Percentiles rank a stretch among this genome's conserved stretches.
These are phyloP conservation scores for Platalea minor DNA, from an alignment of 2,797 vertebrate species.

Conservation along the genomic window DNA sequence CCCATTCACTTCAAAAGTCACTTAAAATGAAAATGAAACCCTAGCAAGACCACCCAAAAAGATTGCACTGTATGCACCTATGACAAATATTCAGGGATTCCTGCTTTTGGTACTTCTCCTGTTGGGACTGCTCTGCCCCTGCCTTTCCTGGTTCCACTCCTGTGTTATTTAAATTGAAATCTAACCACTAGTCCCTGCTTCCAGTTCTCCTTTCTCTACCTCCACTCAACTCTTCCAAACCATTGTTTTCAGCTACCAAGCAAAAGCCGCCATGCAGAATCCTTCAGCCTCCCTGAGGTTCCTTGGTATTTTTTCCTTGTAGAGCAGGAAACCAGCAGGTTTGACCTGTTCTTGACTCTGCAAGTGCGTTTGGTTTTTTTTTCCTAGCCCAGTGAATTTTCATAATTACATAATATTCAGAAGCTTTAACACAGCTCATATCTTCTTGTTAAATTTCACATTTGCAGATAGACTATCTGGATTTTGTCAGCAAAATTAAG, in stretches of 20 bases:
- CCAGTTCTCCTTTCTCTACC: not conserved
- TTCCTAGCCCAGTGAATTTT: not conserved
- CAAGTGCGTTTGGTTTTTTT: not conserved
- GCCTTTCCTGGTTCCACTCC: not conserved
- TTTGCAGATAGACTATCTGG: not conserved
- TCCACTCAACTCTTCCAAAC: not conserved
- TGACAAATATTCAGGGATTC: not conserved
- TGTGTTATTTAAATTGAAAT: not conserved
- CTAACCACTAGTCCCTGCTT: not conserved
- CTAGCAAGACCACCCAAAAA: not conserved
- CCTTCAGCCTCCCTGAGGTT: not conserved
- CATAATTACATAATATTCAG: not conserved
- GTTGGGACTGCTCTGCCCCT: not conserved
- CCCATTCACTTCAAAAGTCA: not conserved
- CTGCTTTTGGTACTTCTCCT: not conserved
- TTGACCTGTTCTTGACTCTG: not conserved
- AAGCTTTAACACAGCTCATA: not conserved
- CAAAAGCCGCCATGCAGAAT: not conserved
- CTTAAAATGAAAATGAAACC: not conserved
- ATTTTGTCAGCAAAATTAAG: not conserved
- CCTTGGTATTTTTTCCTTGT: not conserved
- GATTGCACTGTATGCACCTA: fast-evolving
- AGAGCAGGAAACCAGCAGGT: not conserved
- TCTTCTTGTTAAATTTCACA: not conserved
- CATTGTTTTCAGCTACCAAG: not conserved